Conservation (phyloP, 2,888 invertebrate species). For the Tenthredo distinguenda region DNA sequence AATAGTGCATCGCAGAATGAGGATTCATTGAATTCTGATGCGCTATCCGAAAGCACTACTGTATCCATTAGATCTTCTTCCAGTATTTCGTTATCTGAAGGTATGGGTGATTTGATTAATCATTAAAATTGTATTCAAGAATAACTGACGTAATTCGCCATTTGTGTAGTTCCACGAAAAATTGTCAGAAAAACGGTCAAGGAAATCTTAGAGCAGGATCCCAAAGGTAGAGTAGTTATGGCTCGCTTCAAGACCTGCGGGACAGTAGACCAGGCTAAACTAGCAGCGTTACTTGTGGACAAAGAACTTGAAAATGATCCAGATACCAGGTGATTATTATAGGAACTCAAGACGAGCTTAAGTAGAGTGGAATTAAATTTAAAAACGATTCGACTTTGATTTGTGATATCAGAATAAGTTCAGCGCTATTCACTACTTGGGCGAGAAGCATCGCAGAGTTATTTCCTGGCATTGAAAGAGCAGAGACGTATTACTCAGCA, state of each 20-base stretch:
- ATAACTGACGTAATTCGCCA: no score
- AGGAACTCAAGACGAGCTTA: not conserved
- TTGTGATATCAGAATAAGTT: slow-evolving; percentile 10
- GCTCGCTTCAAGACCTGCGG: slow-evolving; percentile 3
- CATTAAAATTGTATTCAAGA: no score
- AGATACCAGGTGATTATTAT: slow-evolving; percentile 26
- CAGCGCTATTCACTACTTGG: slow-evolving; percentile 7
- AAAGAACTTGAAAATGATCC: not conserved
- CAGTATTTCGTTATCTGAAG: not conserved
- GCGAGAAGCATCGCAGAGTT: slow-evolving; percentile 15
- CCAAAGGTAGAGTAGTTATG: not conserved
- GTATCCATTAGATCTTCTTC: not conserved
- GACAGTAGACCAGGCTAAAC: slow-evolving; percentile 5
- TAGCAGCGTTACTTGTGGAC: slow-evolving; percentile 3
- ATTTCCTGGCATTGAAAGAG: slow-evolving; percentile 10
- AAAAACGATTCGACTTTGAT: not conserved
- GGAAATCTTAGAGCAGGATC: no score
- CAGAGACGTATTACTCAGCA: slow-evolving; percentile 20
- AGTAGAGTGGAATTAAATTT: not conserved
- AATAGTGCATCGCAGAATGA: not conserved
- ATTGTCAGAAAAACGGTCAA: no score
- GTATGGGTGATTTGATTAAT: not conserved
- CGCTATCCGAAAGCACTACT: not conserved
- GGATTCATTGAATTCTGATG: not conserved
- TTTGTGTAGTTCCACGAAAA: no score